Conservation (phyloP, 2,888 invertebrate genomes). For the Cerastis rubricosa region DNA sequence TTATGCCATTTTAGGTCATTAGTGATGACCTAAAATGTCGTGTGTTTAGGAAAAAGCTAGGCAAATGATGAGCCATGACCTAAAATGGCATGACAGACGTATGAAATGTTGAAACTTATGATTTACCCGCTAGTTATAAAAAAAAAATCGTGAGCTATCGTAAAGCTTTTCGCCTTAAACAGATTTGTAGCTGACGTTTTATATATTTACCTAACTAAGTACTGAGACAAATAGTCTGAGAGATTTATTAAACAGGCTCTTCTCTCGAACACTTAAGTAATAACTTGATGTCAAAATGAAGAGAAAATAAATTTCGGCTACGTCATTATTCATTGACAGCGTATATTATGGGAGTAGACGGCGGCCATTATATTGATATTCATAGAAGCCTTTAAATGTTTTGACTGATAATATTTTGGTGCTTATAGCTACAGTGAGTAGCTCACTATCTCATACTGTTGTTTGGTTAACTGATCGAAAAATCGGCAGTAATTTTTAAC, state of each 20-base stretch:
- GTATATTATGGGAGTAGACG: conserved; percentile 83
- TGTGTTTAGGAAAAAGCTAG: too few relatives aligned
- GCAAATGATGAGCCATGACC: background rate
- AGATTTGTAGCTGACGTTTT: conserved; percentile 37
- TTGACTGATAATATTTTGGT: conserved; percentile 10
- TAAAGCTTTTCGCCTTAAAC: conserved; percentile 17
- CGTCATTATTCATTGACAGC: conserved; percentile 84
- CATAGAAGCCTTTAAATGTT: conserved; percentile 19
- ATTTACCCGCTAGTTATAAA: background rate
- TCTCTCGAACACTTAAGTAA: conserved; percentile 68
- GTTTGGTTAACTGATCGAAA: background rate
- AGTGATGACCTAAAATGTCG: too few relatives aligned
- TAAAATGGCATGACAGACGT: background rate
- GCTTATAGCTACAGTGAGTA: background rate
- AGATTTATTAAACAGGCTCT: conserved; percentile 56
- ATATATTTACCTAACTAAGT: conserved; percentile 37
- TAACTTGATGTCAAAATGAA: conserved; percentile 73
- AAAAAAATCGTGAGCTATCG: background rate
- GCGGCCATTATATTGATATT: conserved; percentile 75
- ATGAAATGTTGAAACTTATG: background rate
- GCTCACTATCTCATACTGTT: background rate
- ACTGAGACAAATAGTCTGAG: conserved; percentile 55
- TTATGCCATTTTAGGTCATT: background rate
- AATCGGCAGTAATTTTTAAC: background rate
- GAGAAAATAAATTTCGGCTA: conserved; percentile 80